Base-by-base conservation (phyloP, 1,140 invertebrate species). In the Pogonus chalceus region DNA sequence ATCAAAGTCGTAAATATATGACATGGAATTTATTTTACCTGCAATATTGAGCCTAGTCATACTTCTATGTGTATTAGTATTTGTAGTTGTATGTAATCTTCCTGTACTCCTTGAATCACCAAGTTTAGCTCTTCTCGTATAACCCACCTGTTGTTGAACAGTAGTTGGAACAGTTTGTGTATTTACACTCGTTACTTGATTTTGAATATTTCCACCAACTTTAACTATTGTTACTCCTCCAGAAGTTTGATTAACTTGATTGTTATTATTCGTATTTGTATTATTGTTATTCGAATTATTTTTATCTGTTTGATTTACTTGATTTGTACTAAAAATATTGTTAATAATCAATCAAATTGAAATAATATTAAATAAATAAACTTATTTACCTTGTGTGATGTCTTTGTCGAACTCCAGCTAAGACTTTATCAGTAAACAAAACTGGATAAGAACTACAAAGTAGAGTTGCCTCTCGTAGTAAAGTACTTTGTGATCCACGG, bases 151-250 rank as follows among this genome's bases (percentile, higher is more conserved):
- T 20, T 68, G 66, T 18, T 58, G 52, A n/a, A 63, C 53, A 21
- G 62, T 56, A n/a, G 55, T 35, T 37, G 58, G 58, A 49, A 21
- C 23, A 31, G 58, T 35, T 60, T 66, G 60, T 52, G 37, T 48
- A 10, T 43, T 20, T 10, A 49, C 16, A 23, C 43, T 46, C 1
- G 47, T 47, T 7, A 61, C 35, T 7, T 49, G 31, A 23, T 56
- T 49, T 20, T 60, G 53, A 7, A 56, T 55, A 20, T 60, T 57
- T 9, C 82, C 82, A 16, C 83, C 82, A 9, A 88, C 74, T 68
- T 84, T 85, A 3, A 87, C 85, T 31, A 87, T 87, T 2, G 85
- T 87, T 0, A 87, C 81, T 20, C 84, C 83, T 35, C 80, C 79
- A 3, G 80, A 79, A 3, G 78, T 85, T 59, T 85, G 79, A 61